Evolutionary conservation across 2,888 invertebrate genomes (phyloP).

Genomic region (Tineola bisselliella): DNA sequence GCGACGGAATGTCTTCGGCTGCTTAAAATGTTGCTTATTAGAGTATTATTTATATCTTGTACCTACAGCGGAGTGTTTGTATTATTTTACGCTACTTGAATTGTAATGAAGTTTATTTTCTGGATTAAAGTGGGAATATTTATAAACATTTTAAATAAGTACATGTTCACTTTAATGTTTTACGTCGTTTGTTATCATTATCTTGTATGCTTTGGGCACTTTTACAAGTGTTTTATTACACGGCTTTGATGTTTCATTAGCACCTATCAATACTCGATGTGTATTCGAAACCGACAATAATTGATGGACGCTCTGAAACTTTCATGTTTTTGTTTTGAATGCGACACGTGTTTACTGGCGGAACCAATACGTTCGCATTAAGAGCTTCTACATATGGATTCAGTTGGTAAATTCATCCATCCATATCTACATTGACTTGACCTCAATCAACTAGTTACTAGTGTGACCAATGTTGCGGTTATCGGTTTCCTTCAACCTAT

Average conservation of each 20-base stretch:
- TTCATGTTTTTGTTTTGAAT: background rate
- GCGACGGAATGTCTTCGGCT: too few relatives aligned
- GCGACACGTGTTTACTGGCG: background rate
- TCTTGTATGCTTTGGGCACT: background rate
- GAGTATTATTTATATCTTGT: too few relatives aligned
- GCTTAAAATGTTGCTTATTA: too few relatives aligned
- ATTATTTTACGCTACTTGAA: too few relatives aligned
- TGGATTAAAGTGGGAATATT: too few relatives aligned
- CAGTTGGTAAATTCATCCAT: background rate
- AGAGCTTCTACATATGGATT: background rate
- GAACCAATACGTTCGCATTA: too few relatives aligned
- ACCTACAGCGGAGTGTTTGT: too few relatives aligned
- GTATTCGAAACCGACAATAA: background rate
- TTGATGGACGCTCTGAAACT: background rate
- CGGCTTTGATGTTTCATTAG: background rate
- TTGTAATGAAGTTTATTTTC: too few relatives aligned
- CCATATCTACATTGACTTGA: background rate
- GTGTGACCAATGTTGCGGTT: background rate
- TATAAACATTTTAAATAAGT: background rate
- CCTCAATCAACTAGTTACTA: background rate
- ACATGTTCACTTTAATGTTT: background rate
- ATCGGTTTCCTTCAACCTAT: background rate
- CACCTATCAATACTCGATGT: background rate
- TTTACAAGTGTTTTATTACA: constrained; percentile 3
- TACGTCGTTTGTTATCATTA: background rate